Evolutionary conservation across 2,113 vertebrate species (phyloP).

Genomic region (Ochotona curzoniae): DNA sequence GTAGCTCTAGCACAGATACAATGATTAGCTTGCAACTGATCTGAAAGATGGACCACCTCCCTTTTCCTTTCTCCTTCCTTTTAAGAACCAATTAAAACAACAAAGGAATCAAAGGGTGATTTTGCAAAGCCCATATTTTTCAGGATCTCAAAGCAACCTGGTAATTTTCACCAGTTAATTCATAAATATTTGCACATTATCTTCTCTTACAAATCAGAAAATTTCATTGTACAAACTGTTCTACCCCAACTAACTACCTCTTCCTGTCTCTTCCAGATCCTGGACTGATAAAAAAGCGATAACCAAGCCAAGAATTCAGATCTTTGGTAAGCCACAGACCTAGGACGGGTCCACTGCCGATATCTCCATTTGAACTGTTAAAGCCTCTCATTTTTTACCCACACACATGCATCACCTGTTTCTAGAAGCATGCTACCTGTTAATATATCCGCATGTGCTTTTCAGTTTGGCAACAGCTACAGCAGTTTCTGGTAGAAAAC

Average conservation of each 20-base stretch:
- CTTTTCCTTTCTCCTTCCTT: neutral
- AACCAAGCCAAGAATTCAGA: neutral
- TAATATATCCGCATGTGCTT: neutral
- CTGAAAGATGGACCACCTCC: conserved; percentile 1
- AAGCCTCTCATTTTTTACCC: conserved; percentile 7
- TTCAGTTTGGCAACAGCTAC: neutral
- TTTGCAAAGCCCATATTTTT: conserved; percentile 39
- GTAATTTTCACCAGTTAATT: neutral
- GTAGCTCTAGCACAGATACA: conserved; percentile 53
- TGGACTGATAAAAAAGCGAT: neutral
- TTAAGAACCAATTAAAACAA: conserved; percentile 50
- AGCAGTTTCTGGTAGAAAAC: neutral
- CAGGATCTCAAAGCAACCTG: conserved; percentile 26
- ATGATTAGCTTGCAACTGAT: conserved; percentile 67
- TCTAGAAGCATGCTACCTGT: neutral
- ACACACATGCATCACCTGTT: neutral
- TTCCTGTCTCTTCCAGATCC: neutral
- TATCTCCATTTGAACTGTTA: neutral
- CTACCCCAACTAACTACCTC: neutral
- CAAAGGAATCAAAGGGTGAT: neutral
- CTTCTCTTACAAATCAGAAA: conserved; percentile 57
- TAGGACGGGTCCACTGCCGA: neutral
- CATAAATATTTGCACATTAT: conserved; percentile 49
- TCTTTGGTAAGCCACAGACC: neutral
- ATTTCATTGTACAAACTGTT: neutral